Evolutionary conservation across 2,797 vertebrate genomes (phyloP).

Genomic region (Pelodytes ibericus): DNA sequence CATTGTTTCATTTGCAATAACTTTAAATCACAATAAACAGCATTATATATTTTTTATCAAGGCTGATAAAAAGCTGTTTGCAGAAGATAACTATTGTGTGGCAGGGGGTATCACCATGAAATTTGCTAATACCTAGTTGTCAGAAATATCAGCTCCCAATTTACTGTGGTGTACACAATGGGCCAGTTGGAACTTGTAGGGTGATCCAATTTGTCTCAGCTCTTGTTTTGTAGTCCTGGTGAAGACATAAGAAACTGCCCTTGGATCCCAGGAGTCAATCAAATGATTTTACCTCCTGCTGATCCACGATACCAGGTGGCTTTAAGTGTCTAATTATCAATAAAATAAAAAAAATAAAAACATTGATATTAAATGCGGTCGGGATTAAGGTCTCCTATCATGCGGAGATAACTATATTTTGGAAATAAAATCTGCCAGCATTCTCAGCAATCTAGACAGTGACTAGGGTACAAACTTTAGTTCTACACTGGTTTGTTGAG

Average conservation of each 20-base stretch:
- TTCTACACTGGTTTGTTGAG: not conserved
- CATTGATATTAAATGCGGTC: constrained; percentile 70
- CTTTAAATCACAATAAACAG: constrained; percentile 64
- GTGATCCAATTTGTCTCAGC: constrained; percentile 88
- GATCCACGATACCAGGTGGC: constrained; percentile 87
- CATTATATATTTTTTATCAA: constrained; percentile 66
- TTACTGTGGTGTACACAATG: constrained; percentile 84
- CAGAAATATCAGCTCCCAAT: constrained; percentile 84
- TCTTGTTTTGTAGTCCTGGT: constrained; percentile 85
- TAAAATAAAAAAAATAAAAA: constrained; percentile 74
- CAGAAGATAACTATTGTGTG: constrained; percentile 69
- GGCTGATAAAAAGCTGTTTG: constrained; percentile 75
- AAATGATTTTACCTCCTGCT: constrained; percentile 86
- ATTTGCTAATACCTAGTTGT: constrained; percentile 79
- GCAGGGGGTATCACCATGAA: constrained; percentile 60
- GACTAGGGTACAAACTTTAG: not conserved
- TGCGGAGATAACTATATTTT: not conserved
- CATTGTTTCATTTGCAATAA: constrained; percentile 67
- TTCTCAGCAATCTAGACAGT: too few species aligned
- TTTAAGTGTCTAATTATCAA: constrained; percentile 90
- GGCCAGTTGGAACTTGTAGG: constrained; percentile 93
- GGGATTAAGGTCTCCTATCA: constrained; percentile 12
- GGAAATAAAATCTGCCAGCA: not conserved
- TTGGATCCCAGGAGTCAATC: constrained; percentile 82
- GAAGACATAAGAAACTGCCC: constrained; percentile 76